Base-by-base conservation (phyloP, 2,797 vertebrate species). In the Anguilla anguilla region DNA sequence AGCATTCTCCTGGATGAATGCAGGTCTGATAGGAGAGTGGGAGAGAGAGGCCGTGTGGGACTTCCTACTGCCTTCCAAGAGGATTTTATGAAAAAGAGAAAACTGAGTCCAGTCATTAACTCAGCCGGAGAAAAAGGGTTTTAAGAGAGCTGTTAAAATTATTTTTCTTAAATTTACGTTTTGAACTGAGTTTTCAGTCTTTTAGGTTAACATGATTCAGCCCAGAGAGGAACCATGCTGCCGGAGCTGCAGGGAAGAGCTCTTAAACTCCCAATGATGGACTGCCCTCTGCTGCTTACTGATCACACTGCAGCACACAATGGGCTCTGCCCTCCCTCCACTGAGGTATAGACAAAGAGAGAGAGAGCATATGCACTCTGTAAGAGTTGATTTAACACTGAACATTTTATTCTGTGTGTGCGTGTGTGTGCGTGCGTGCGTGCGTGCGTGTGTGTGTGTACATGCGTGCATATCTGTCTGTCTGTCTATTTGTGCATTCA, bases 201-300 rank as follows among this genome's bases (percentile, higher is more conserved):
- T n/a, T n/a, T 6, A 15, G 25, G 22, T 83, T n/a, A 83, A 83
- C 74, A n/a, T 25, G 39, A 46, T 22, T 69, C 64, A 6, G 49
- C 25, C 0, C 9, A 25, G 49, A 3, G 81, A 83, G 49, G 7
- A 49, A n/a, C 31, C 6, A 43, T 43, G 77, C 19, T 22, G 6
- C 35, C 28, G 25, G 2, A 43, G 17, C 51, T 28, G 15, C 4
- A 22, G 25, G 28, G n/a, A 59, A 17, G 51, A 82, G 6, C 46
- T 82, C 1, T 25, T 49, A 49, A 82, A 82, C n/a, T 59, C 25
- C n/a, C 11, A 31, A 53, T 84, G 51, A 15, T 57, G 49, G 31
- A 51, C 83, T 84, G 51, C 83, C 83, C 51, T 57, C 83, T 57
- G 22, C 51, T 84, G 83, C n/a, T 59, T 31, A 55, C 46, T 31